Evolutionary conservation across 2,113 vertebrate genomes (phyloP).

Genomic region (Hucho hucho): DNA sequence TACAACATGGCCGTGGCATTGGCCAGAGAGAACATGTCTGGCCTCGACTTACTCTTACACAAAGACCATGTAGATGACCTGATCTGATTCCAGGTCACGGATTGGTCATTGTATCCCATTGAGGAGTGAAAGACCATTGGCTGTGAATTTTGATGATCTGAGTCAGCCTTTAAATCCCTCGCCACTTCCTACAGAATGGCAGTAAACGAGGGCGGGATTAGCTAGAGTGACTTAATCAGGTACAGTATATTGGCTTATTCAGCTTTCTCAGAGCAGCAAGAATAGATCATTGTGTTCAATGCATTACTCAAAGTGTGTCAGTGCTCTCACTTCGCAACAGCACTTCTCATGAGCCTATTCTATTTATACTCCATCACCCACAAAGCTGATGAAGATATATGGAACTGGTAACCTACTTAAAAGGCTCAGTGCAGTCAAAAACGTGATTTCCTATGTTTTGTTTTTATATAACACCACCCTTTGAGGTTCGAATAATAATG

Average conservation of each 20-base stretch:
- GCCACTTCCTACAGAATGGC: constrained; percentile 41
- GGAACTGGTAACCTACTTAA: too few species aligned
- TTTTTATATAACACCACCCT: too few species aligned
- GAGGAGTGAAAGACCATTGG: background rate
- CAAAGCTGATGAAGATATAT: background rate
- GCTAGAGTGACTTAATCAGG: constrained; percentile 55
- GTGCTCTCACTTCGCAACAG: background rate
- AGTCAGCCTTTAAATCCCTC: constrained; percentile 48
- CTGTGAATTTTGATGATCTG: constrained; percentile 21
- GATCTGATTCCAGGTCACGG: background rate
- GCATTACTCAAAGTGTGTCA: background rate
- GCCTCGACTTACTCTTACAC: too few species aligned
- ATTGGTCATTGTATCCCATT: background rate
- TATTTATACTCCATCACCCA: constrained; percentile 13
- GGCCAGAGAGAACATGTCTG: background rate
- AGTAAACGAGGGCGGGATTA: constrained; percentile 58
- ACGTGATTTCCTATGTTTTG: too few species aligned
- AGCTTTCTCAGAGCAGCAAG: constrained; percentile 38
- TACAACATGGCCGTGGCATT: background rate
- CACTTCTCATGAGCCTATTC: background rate
- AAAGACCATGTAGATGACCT: background rate
- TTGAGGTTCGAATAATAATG: too few species aligned
- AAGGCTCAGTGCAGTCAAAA: too few species aligned
- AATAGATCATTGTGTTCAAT: constrained; percentile 4
- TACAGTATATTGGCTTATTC: constrained; percentile 68